Percentiles rank a stretch among this genome's conserved stretches.
Evolutionary conservation across 2,888 invertebrate species (phyloP).

Genomic region (Alentia gelatinosa): DNA sequence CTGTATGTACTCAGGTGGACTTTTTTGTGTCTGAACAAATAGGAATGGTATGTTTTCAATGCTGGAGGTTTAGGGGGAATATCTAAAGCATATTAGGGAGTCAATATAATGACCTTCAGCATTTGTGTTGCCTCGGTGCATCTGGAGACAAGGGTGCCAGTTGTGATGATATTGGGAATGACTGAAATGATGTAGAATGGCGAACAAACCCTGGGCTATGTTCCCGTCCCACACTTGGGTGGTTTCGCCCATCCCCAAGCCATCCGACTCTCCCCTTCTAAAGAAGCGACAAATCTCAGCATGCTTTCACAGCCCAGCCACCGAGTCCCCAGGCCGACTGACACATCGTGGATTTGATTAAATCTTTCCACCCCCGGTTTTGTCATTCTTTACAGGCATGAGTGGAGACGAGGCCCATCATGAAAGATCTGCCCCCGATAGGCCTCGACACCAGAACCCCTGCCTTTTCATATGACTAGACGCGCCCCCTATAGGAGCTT

Average conservation of each 20-base stretch:
- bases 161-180: too few relatives aligned
- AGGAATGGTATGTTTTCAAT: too few relatives aligned
- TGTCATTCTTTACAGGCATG: constrained; percentile 22
- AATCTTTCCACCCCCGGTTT: constrained; percentile 4
- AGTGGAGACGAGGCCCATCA: neutral
- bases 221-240: neutral
- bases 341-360: neutral
- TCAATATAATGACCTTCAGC: too few relatives aligned
- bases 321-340: neutral
- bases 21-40: too few relatives aligned
- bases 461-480: neutral
- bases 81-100: too few relatives aligned
- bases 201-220: neutral
- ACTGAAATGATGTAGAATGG: too few relatives aligned
- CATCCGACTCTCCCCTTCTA: neutral
- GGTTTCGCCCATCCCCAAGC: neutral
- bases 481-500: neutral
- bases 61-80: too few relatives aligned
- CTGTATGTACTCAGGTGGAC: too few relatives aligned
- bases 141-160: too few relatives aligned
- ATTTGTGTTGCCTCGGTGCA: too few relatives aligned
- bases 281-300: constrained; percentile 22
- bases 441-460: constrained; percentile 2
- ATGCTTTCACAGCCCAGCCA: neutral
- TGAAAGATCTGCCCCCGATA: constrained; percentile 16